Evolutionary conservation across 2,888 invertebrate genomes (phyloP).

Genomic region (Siphonodentalium dalli): DNA sequence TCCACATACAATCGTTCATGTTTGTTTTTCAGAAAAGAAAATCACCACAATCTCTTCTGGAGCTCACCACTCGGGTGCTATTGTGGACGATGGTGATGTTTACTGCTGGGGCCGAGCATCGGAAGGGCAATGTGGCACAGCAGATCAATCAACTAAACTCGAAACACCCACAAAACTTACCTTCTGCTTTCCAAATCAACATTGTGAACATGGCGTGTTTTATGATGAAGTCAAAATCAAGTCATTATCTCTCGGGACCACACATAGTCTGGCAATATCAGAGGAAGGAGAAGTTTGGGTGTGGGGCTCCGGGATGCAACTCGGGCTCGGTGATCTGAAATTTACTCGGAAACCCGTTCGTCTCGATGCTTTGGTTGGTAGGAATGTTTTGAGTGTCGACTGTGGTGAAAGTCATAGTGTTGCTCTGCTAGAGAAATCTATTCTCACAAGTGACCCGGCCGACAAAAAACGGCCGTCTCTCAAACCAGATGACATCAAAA

Average conservation of each 20-base stretch:
- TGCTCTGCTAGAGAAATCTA: slow-evolving; percentile 49
- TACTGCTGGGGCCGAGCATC: slow-evolving; percentile 62
- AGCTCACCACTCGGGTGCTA: slow-evolving; percentile 70
- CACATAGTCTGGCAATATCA: slow-evolving; percentile 57
- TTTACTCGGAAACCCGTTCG: slow-evolving; percentile 37
- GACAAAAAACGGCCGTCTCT: slow-evolving; percentile 11
- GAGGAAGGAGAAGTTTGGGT: slow-evolving; percentile 56
- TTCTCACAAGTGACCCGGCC: slow-evolving; percentile 7
- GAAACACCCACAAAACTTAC: too few species aligned
- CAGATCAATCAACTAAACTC: too few species aligned
- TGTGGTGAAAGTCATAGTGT: slow-evolving; percentile 58
- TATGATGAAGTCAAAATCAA: slow-evolving; percentile 29
- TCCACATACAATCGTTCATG: too few species aligned
- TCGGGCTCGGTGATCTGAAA: slow-evolving; percentile 41
- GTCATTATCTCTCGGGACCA: slow-evolving; percentile 52
- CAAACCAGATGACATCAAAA: slow-evolving; percentile 15
- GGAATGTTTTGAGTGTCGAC: slow-evolving; percentile 48
- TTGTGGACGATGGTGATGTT: slow-evolving; percentile 50
- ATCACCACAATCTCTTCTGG: slow-evolving; percentile 79
- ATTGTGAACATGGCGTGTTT: slow-evolving; percentile 44
- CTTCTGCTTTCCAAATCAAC: too few species aligned
- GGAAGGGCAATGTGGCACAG: slow-evolving; percentile 74
- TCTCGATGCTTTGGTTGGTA: slow-evolving; percentile 43
- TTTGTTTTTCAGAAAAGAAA: slow-evolving; percentile 57
- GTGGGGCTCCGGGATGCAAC: slow-evolving; percentile 60